phyloP scores from a whole-genome alignment of 2,888 invertebrate genomes.

The Amphipoea lucens region DNA sequence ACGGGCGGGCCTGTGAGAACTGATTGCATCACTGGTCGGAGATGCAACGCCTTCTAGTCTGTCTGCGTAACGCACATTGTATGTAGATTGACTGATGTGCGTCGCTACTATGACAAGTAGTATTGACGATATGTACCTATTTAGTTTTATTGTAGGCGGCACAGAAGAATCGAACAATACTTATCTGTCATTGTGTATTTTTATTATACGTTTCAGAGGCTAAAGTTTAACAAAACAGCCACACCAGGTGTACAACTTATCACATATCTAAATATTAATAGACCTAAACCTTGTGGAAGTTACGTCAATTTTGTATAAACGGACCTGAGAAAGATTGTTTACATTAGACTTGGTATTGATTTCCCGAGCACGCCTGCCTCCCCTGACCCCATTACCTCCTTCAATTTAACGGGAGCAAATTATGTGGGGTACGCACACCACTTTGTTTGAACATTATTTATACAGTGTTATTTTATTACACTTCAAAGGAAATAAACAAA shows the following conservation, averaged over 20 bases:
- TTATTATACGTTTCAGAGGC: neutral
- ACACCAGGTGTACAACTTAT: conserved; percentile 4
- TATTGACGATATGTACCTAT: conserved; percentile 23
- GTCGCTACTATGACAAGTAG: conserved; percentile 24
- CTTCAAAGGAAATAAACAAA: conserved; percentile 33
- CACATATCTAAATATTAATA: neutral
- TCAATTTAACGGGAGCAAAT: conserved; percentile 63
- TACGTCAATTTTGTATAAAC: conserved; percentile 39
- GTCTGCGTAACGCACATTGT: conserved; percentile 36
- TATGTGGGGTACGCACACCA: conserved; percentile 57
- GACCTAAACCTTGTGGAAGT: conserved; percentile 22
- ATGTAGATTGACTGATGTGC: conserved; percentile 38
- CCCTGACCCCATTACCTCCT: conserved; percentile 71
- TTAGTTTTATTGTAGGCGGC: conserved; percentile 6
- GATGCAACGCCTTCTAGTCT: conserved; percentile 56
- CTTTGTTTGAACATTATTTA: conserved; percentile 45
- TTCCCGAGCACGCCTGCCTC: conserved; percentile 65
- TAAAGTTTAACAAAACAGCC: neutral
- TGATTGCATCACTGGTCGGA: conserved; percentile 73
- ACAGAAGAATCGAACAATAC: conserved; percentile 4
- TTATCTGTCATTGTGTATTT: neutral
- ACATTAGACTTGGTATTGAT: conserved; percentile 65
- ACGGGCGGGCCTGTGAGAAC: conserved; percentile 69
- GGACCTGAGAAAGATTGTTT: conserved; percentile 52
- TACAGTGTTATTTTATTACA: conserved; percentile 33